Evolutionary conservation across 2,797 vertebrate genomes (phyloP).

Genomic region (Etheostoma nigrum): DNA sequence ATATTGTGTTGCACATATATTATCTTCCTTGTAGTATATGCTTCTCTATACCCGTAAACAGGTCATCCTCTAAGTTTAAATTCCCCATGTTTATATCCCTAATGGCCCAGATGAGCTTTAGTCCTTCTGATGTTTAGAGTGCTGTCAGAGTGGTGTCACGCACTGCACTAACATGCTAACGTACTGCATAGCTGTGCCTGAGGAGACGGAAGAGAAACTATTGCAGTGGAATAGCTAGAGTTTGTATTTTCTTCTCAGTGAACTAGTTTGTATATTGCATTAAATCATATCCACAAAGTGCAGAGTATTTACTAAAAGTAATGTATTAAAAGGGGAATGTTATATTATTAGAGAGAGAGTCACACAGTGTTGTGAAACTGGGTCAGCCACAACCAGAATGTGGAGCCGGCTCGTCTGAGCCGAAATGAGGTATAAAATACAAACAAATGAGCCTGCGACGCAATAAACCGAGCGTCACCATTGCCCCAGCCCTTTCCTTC

Average conservation of each 20-base stretch:
- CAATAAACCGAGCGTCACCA: conserved; percentile 78
- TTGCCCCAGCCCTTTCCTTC: conserved; percentile 50
- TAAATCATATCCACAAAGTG: conserved; percentile 68
- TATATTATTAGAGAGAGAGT: conserved; percentile 71
- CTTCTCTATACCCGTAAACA: conserved; percentile 58
- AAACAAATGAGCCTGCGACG: conserved; percentile 85
- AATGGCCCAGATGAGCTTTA: conserved; percentile 73
- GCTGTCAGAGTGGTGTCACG: conserved; percentile 79
- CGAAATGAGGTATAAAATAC: conserved; percentile 87
- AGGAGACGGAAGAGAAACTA: conserved; percentile 62
- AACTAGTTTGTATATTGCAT: conserved; percentile 75
- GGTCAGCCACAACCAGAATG: conserved; percentile 81
- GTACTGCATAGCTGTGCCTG: conserved; percentile 61
- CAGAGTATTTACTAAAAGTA: conserved; percentile 71
- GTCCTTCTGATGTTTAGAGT: conserved; percentile 80
- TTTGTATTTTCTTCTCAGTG: conserved; percentile 62
- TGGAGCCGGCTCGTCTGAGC: conserved; percentile 79
- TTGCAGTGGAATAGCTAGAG: conserved; percentile 53
- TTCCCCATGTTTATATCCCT: conserved; percentile 69
- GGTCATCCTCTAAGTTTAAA: conserved; percentile 63
- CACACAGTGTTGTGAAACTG: conserved; percentile 77
- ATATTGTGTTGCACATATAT: conserved; percentile 39
- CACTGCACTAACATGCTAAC: conserved; percentile 77
- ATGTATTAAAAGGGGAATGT: conserved; percentile 74
- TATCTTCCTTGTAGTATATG: conserved; percentile 44